phyloP scores from a whole-genome alignment of 2,888 invertebrate species.

The Heliconius ethilla region DNA sequence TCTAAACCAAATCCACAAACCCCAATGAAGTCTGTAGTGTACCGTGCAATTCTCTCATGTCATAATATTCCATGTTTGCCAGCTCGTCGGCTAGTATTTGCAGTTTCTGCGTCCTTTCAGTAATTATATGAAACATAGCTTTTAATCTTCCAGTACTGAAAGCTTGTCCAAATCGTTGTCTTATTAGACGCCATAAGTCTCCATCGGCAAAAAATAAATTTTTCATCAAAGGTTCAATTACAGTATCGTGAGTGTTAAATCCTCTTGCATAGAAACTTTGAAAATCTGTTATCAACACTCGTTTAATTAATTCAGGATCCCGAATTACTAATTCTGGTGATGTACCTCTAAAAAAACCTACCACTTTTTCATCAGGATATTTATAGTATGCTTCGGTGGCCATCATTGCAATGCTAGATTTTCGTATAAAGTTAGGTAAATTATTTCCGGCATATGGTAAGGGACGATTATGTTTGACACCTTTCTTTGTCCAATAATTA shows the following conservation, averaged over 20 bases:
- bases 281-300: conserved; percentile 67
- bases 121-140: conserved; percentile 73
- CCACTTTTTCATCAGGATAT: conserved; percentile 69
- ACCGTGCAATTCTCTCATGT: conserved; percentile 71
- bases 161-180: conserved; percentile 70
- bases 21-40: conserved; percentile 74
- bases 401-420: conserved; percentile 64
- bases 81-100: conserved; percentile 63
- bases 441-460: conserved; percentile 65
- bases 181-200: conserved; percentile 68
- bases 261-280: conserved; percentile 66
- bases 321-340: conserved; percentile 66
- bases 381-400: conserved; percentile 64
- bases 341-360: conserved; percentile 65
- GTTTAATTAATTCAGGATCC: conserved; percentile 68
- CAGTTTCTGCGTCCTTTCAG: conserved; percentile 66
- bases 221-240: conserved; percentile 66
- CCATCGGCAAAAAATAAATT: conserved; percentile 74
- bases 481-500: conserved; percentile 67
- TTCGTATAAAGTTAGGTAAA: conserved; percentile 59
- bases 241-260: conserved; percentile 61
- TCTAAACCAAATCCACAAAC: conserved; percentile 74
- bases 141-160: conserved; percentile 72
- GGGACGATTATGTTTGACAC: conserved; percentile 66
- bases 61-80: conserved; percentile 58